These are phyloP conservation scores for Drosophila incognita DNA, from an alignment of 2,888 invertebrate species.

Conservation along the genomic window DNA sequence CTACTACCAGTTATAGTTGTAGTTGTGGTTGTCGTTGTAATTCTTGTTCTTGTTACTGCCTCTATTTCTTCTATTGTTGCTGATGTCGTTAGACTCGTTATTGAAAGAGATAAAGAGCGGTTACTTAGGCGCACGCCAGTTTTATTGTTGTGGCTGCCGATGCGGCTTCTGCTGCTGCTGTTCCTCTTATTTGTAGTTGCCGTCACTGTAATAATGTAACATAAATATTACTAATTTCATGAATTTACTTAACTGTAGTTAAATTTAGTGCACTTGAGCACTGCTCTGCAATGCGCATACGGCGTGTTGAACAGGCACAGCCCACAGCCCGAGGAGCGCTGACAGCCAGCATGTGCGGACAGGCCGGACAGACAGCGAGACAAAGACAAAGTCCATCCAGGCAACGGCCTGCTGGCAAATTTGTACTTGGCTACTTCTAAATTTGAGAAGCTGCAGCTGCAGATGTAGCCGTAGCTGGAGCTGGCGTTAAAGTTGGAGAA, in stretches of 20 bases:
- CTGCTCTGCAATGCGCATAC: constrained; percentile 64
- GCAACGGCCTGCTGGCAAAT: constrained; percentile 57
- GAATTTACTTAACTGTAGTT: constrained; percentile 77
- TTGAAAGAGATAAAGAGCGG: constrained; percentile 80
- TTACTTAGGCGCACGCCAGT: constrained; percentile 79
- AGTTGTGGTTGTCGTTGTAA: constrained; percentile 8
- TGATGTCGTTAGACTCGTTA: constrained; percentile 71
- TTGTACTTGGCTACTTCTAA: constrained; percentile 66
- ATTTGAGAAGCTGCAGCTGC: constrained; percentile 48
- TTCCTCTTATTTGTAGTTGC: constrained; percentile 63
- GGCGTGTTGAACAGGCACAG: constrained; percentile 51
- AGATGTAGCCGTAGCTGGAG: constrained; percentile 12
- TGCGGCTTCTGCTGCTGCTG: constrained; percentile 21
- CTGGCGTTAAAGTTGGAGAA: constrained; percentile 15
- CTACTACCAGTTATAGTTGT: constrained; percentile 28
- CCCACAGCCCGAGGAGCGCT: constrained; percentile 70
- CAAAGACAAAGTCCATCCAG: constrained; percentile 25
- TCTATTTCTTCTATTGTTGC: constrained; percentile 17
- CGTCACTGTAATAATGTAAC: constrained; percentile 72
- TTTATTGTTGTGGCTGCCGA: constrained; percentile 49
- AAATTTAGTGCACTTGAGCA: constrained; percentile 72
- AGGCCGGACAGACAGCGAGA: constrained; percentile 8
- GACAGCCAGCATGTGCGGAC: constrained; percentile 64
- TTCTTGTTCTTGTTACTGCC: constrained; percentile 1
- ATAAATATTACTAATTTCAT: constrained; percentile 81